Evolutionary conservation across 2,113 vertebrate species (phyloP), one percentile per base, ranked within the genome.

Genomic region (Ophiodon elongatus): DNA sequence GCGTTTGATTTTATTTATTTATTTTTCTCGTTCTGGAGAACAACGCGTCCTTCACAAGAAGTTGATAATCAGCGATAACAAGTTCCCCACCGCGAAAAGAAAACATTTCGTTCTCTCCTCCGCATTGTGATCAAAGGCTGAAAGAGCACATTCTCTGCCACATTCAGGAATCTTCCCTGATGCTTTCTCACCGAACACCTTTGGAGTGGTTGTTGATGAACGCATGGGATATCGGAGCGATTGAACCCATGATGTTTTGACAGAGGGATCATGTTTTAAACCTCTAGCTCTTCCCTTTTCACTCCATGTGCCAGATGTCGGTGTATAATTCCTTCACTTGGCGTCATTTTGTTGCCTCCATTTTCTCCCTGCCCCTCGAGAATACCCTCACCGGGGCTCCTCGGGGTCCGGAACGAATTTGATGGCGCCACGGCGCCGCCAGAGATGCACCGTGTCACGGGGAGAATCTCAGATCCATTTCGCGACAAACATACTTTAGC

Each of bases 31-130:
- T 79, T 71, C 59, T 27, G 15, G 39, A 57, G 78, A 83, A 60
- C 68, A 86, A 80, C 76, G 21, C 57, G 10, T 39, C 29, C 57
- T 80, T 75, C 11, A n/a, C 21, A 15, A 73, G 41, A 60, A 60
- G 63, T 80, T 67, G 77, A 85, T 89, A 76, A 87, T 85, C 83
- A 35, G 79, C 76, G 85, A 70, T 82, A 88, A 77, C 71, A 73
- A 66, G 29, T 83, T 83, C 52, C 21, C 0, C 37, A 41, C 1
- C 4, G 19, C 68, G 65, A 73, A 79, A 75, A 67, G 67, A 54
- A 69, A 76, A 70, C 21, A 8, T 41, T 67, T 9, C 10, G 17
- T 71, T 57, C 13, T 35, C 29, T 56, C 14, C 45, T 80, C 23
- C 56, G 23, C 59, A 43, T 79, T 72, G 41, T 78, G 35, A 88